These are phyloP conservation scores for Telmatherina bonti DNA, from an alignment of 2,797 vertebrate genomes.

Conservation along the genomic window DNA sequence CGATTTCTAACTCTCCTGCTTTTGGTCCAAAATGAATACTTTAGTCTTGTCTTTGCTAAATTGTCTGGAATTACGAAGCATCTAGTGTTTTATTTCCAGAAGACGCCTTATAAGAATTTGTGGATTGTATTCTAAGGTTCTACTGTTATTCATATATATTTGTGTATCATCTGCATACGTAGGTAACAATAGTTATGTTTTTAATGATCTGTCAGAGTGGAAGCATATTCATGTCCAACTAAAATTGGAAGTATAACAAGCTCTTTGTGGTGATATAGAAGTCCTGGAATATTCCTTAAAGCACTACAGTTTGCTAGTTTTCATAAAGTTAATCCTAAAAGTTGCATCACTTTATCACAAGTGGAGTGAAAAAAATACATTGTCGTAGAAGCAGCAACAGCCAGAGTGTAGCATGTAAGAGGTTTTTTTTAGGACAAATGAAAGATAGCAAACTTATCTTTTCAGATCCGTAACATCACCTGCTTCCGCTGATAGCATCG, in stretches of 20 bases:
- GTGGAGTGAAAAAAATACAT: neutral
- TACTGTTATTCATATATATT: too few species aligned
- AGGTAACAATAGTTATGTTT: too few species aligned
- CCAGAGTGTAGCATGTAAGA: constrained; percentile 15
- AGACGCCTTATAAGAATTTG: too few species aligned
- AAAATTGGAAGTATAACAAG: neutral
- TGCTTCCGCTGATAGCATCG: constrained; percentile 32
- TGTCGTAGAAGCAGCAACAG: constrained; percentile 12
- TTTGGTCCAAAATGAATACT: too few species aligned
- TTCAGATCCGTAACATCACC: constrained; percentile 29
- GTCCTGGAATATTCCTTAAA: neutral
- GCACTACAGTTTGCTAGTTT: neutral
- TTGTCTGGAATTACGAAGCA: too few species aligned
- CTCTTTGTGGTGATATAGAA: too few species aligned
- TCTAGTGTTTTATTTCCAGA: too few species aligned
- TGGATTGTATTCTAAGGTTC: too few species aligned
- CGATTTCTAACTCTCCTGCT: too few species aligned
- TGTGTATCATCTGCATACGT: too few species aligned
- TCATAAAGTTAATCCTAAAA: neutral
- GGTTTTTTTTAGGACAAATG: constrained; percentile 31
- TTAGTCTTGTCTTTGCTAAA: too few species aligned
- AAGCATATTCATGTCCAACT: neutral
- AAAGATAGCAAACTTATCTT: constrained; percentile 55
- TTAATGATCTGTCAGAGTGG: too few species aligned
- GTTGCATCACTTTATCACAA: neutral